Evolutionary conservation across 2,113 vertebrate genomes (phyloP).

Genomic region (Siniperca knerii): DNA sequence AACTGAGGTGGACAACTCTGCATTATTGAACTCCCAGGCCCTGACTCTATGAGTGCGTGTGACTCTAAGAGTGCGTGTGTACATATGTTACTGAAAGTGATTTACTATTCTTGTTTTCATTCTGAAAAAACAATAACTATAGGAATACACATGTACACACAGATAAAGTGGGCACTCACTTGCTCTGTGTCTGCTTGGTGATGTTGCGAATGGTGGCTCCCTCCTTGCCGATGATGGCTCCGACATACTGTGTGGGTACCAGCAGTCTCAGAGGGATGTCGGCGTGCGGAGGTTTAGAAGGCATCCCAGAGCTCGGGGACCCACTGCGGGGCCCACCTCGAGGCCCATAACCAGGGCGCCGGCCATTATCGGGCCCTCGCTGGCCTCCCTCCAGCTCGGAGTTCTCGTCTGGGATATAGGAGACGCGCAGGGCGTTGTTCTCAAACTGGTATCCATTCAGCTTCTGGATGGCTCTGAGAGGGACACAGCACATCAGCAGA

Average conservation of each 20-base stretch:
- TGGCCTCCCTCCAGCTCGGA: slow-evolving; percentile 78
- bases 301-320: slow-evolving; percentile 87
- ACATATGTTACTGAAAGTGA: not conserved
- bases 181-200: slow-evolving; percentile 97
- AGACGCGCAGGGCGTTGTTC: slow-evolving; percentile 91
- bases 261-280: slow-evolving; percentile 94
- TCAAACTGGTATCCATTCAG: slow-evolving; percentile 95
- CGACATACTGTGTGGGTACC: slow-evolving; percentile 96
- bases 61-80: not conserved
- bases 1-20: no score
- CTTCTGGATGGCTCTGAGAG: slow-evolving; percentile 93
- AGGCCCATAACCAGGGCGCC: slow-evolving; percentile 87
- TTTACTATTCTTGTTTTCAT: not conserved
- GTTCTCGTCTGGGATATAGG: slow-evolving; percentile 94
- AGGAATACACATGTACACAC: not conserved
- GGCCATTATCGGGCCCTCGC: slow-evolving; percentile 89
- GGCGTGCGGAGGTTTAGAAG: slow-evolving; percentile 89
- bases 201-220: slow-evolving; percentile 96
- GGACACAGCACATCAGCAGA: not conserved
- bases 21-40: no score
- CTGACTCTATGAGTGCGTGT: not conserved
- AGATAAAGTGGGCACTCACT: slow-evolving; percentile 84
- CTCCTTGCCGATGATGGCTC: slow-evolving; percentile 96
- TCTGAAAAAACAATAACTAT: not conserved
- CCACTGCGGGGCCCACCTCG: slow-evolving; percentile 87